Conservation (phyloP, 2,113 vertebrate genomes). For the Dipodomys stephensi region DNA sequence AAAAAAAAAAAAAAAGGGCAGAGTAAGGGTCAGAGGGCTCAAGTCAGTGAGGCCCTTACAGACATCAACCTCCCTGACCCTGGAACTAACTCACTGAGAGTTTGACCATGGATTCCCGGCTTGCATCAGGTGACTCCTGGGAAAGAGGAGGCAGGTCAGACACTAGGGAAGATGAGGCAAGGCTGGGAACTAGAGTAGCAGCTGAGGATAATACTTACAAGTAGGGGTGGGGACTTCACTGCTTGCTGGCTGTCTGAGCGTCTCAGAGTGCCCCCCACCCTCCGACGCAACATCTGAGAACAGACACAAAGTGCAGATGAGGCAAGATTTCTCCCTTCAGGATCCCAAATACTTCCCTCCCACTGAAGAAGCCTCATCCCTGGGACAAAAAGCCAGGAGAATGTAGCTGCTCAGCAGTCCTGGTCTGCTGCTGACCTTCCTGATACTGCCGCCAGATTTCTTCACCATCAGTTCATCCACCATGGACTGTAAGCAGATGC, state of each 20-base stretch:
- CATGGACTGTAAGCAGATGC: conserved; percentile 99
- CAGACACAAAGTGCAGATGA: neutral
- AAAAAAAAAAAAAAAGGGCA: conserved; percentile 26
- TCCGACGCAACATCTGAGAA: conserved; percentile 93
- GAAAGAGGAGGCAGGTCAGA: conserved; percentile 20
- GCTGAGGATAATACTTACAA: conserved; percentile 87
- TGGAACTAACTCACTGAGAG: conserved; percentile 95
- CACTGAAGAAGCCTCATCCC: neutral
- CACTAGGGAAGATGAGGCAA: neutral
- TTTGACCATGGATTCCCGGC: conserved; percentile 94
- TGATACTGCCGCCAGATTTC: conserved; percentile 98
- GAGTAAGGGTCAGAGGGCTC: conserved; percentile 28
- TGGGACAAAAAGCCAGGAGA: neutral
- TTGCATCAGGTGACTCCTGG: conserved; percentile 95
- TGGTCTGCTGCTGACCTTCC: conserved; percentile 90
- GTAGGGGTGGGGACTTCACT: conserved; percentile 96
- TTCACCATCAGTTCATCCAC: conserved; percentile 99
- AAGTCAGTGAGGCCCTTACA: fast-evolving
- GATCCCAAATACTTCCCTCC: neutral
- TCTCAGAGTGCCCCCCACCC: conserved; percentile 91
- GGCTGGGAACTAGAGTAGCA: neutral
- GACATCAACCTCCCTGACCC: neutral
- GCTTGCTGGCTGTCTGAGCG: conserved; percentile 95
- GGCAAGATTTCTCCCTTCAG: neutral
- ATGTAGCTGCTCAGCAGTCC: neutral